phyloP scores from a whole-genome alignment of 2,113 vertebrate genomes.

The Lutjanus erythropterus region DNA sequence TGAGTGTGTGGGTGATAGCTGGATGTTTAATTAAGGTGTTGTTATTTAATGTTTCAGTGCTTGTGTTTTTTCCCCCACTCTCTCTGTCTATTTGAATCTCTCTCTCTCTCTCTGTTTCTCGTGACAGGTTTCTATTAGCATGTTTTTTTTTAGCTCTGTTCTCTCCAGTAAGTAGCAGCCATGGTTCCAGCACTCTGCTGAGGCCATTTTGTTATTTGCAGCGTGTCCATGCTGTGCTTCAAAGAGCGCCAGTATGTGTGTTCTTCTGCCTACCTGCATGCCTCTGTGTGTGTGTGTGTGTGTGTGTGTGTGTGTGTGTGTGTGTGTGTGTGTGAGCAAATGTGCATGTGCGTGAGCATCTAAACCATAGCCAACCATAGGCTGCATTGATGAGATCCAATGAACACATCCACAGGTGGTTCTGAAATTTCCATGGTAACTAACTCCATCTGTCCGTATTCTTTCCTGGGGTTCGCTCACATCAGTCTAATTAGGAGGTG shows the following conservation, averaged over 20 bases:
- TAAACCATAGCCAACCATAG: constrained; percentile 12
- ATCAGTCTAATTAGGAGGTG: constrained; percentile 39
- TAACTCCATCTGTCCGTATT: constrained; percentile 4
- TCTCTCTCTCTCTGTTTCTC: not conserved
- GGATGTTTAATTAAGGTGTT: constrained; percentile 4
- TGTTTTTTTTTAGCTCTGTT: not conserved
- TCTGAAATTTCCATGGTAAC: constrained; percentile 50
- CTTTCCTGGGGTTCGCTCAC: constrained; percentile 8
- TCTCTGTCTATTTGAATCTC: not conserved
- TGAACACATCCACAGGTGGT: constrained; percentile 50
- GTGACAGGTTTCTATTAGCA: constrained; percentile 11
- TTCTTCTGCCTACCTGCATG: not conserved
- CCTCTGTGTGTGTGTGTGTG: not conserved
- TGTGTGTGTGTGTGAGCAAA: not conserved
- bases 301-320: not conserved
- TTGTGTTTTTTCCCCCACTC: not conserved
- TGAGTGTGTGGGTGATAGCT: not conserved
- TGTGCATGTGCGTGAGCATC: not conserved
- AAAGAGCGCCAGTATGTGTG: constrained; percentile 4
- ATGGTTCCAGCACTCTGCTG: constrained; percentile 15
- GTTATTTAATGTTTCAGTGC: not conserved
- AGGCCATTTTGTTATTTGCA: constrained; percentile 50
- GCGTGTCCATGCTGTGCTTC: constrained; percentile 20
- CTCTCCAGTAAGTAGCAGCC: not conserved
- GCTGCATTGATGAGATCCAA: constrained; percentile 17